A percentile compares a stretch with the other conserved stretches of the same genome.
Conservation (phyloP, 2,888 invertebrate species). For the Pseudolycoriella hygida region DNA sequence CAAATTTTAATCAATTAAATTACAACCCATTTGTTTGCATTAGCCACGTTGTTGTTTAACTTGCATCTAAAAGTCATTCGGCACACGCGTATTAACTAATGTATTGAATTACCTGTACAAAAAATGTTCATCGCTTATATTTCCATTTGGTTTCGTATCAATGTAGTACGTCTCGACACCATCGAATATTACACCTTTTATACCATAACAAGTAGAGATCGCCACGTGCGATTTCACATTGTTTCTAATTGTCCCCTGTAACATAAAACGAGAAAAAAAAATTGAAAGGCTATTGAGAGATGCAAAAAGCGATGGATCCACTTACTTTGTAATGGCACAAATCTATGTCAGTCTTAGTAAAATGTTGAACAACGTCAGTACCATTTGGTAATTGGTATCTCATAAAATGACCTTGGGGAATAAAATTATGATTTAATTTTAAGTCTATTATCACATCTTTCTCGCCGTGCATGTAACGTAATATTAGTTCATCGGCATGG, state of each 20-base stretch:
- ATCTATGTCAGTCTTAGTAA: conserved; percentile 29
- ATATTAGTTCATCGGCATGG: conserved; percentile 29
- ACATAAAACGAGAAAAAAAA: too few relatives aligned
- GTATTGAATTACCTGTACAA: conserved; percentile 21
- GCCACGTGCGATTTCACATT: conserved; percentile 61
- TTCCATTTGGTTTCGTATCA: conserved; percentile 22
- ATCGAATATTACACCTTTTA: conserved; percentile 64
- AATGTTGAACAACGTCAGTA: conserved; percentile 22
- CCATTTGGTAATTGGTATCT: conserved; percentile 22
- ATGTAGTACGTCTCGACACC: conserved; percentile 60
- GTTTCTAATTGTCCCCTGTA: conserved; percentile 50
- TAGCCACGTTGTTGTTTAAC: too few relatives aligned
- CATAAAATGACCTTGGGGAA: conserved; percentile 31
- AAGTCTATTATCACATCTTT: conserved; percentile 50
- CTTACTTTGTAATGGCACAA: conserved; percentile 29
- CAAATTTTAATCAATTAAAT: too few relatives aligned
- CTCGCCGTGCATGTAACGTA: conserved; percentile 48
- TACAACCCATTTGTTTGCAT: too few relatives aligned
- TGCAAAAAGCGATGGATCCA: conserved; percentile 1
- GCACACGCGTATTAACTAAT: too few relatives aligned
- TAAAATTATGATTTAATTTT: conserved; percentile 50
- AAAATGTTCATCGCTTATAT: conserved; percentile 24
- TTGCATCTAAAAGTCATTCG: too few relatives aligned
- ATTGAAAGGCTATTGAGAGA: too few relatives aligned
- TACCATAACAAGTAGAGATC: conserved; percentile 62